Percentiles rank a stretch among this genome's conserved stretches.
Conservation (phyloP, 2,888 invertebrate species). For the Mactromeris polynyma region DNA sequence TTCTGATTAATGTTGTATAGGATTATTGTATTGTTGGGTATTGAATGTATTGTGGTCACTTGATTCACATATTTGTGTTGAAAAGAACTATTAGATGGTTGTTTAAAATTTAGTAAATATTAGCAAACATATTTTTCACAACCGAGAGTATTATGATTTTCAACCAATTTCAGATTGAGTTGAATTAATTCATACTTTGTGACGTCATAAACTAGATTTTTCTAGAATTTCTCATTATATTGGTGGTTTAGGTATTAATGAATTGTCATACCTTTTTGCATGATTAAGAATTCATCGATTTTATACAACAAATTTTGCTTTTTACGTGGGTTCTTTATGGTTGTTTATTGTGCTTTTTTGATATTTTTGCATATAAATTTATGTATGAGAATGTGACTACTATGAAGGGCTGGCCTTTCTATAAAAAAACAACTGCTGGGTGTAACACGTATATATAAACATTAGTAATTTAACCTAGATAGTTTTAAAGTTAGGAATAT, state of each 20-base stretch:
- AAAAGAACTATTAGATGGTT: background rate
- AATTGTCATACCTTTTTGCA: background rate
- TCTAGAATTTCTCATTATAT: background rate
- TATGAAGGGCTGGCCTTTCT: conserved; percentile 18
- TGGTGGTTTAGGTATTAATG: background rate
- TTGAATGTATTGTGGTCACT: background rate
- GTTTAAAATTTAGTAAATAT: background rate
- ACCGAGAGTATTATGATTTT: background rate
- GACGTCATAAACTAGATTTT: background rate
- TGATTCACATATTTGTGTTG: background rate
- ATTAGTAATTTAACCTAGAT: background rate
- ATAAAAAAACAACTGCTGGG: background rate
- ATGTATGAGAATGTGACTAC: background rate
- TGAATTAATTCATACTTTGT: background rate
- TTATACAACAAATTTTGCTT: background rate
- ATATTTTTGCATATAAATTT: background rate
- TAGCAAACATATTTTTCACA: background rate
- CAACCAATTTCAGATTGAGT: background rate
- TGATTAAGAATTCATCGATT: background rate
- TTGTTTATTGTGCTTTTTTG: conserved; percentile 9
- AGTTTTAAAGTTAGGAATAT: background rate
- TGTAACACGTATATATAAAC: background rate
- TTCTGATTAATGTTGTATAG: conserved; percentile 23
- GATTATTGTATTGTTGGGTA: conserved; percentile 4
- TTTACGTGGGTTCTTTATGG: background rate